Evolutionary conservation across 2,797 vertebrate genomes (phyloP).

Genomic region (Spinus olivaceus): DNA sequence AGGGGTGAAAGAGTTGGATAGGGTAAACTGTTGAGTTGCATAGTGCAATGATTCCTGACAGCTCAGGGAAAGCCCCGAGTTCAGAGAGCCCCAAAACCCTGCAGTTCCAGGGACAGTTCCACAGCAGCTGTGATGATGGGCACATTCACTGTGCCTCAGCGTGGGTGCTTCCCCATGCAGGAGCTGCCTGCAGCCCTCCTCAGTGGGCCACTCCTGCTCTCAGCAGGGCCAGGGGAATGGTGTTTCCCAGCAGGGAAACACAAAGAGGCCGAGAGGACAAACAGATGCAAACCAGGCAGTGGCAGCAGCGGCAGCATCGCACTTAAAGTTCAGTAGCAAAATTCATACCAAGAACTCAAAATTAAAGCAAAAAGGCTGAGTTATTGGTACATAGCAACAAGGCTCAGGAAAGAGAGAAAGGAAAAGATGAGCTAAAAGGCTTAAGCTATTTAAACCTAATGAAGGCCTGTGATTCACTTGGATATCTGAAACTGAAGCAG

Average conservation of each 20-base stretch:
- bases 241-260: neutral
- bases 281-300: neutral
- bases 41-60: neutral
- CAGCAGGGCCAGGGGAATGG: neutral
- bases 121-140: neutral
- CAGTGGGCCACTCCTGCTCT: fast-evolving
- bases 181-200: neutral
- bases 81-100: neutral
- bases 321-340: neutral
- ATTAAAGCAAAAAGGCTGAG: neutral
- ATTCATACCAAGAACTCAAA: neutral
- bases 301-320: neutral
- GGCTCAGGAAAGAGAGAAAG: neutral
- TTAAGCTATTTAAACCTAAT: neutral
- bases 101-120: neutral
- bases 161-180: neutral
- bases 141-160: fast-evolving
- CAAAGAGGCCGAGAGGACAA: neutral
- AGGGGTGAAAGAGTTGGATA: neutral
- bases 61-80: neutral
- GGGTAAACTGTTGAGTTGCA: neutral
- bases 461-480: neutral
- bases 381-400: neutral
- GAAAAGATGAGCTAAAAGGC: neutral
- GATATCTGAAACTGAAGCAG: neutral